These are phyloP conservation scores for Platerodrilus igneus DNA, from an alignment of 2,888 invertebrate species.

Conservation along the genomic window DNA sequence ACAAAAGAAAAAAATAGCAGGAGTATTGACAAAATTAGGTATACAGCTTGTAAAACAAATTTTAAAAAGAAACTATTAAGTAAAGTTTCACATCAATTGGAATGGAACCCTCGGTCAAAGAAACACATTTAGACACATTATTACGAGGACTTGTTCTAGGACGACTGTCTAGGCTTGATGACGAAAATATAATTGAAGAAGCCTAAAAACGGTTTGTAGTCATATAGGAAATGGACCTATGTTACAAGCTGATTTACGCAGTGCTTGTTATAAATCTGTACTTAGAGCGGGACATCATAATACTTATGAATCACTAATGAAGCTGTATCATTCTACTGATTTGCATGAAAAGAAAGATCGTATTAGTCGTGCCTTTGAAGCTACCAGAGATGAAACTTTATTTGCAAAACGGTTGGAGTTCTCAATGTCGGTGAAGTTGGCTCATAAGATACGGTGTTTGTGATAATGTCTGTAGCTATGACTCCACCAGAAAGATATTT, in stretches of 20 bases:
- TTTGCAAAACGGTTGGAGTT: constrained; percentile 74
- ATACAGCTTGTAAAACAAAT: no score
- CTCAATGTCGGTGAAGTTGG: constrained; percentile 70
- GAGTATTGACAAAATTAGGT: no score
- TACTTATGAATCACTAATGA: constrained; percentile 72
- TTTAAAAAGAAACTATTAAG: constrained; percentile 72
- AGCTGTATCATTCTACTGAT: constrained; percentile 77
- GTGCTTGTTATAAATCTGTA: constrained; percentile 82
- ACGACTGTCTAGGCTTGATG: constrained; percentile 76
- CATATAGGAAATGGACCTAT: constrained; percentile 59
- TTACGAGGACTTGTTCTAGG: constrained; percentile 80
- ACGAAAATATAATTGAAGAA: constrained; percentile 71
- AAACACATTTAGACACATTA: constrained; percentile 83
- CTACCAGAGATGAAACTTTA: constrained; percentile 66
- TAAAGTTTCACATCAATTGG: constrained; percentile 67
- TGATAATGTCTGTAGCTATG: constrained; percentile 80
- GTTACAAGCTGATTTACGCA: constrained; percentile 81
- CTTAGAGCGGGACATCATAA: constrained; percentile 63
- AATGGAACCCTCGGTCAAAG: constrained; percentile 80
- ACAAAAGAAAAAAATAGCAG: no score
- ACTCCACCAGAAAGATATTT: constrained; percentile 77
- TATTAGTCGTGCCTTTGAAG: constrained; percentile 79
- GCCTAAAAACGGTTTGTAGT: constrained; percentile 65
- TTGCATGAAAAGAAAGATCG: constrained; percentile 92
- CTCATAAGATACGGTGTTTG: constrained; percentile 86